phyloP scores from a whole-genome alignment of 2,797 vertebrate species.

The Molossus molossus region DNA sequence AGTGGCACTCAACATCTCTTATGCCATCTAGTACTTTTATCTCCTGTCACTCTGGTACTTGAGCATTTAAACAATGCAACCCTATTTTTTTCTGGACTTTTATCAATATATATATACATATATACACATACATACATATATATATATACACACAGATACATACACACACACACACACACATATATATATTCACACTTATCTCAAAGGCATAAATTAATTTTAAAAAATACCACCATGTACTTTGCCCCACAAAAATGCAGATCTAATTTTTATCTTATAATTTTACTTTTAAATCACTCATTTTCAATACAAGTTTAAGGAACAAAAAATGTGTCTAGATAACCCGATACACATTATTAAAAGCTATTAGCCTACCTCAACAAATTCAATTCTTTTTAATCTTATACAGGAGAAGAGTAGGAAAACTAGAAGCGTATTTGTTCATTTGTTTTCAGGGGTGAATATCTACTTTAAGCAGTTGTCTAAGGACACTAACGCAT shows the following conservation, averaged over 20 bases:
- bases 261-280: slow-evolving; percentile 19
- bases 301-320: slow-evolving; percentile 27
- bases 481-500: slow-evolving; percentile 30
- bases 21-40: slow-evolving; percentile 48
- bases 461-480: neutral
- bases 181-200: neutral
- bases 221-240: neutral
- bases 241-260: slow-evolving; percentile 20
- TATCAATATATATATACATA: neutral
- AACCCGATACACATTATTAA: neutral
- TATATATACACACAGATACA: no score
- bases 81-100: neutral
- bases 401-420: slow-evolving; percentile 12
- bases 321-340: neutral
- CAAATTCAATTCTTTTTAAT: slow-evolving; percentile 48
- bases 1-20: neutral
- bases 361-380: neutral
- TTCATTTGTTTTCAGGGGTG: neutral
- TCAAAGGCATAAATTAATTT: slow-evolving; percentile 56
- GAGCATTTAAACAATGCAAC: slow-evolving; percentile 19
- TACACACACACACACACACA: no score
- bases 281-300: slow-evolving; percentile 53
- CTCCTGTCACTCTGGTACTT: neutral
- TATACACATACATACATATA: no score
- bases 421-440: neutral